These are phyloP conservation scores for Mesoclemmys tuberculata DNA, from an alignment of 2,113 vertebrate species.

Conservation along the genomic window DNA sequence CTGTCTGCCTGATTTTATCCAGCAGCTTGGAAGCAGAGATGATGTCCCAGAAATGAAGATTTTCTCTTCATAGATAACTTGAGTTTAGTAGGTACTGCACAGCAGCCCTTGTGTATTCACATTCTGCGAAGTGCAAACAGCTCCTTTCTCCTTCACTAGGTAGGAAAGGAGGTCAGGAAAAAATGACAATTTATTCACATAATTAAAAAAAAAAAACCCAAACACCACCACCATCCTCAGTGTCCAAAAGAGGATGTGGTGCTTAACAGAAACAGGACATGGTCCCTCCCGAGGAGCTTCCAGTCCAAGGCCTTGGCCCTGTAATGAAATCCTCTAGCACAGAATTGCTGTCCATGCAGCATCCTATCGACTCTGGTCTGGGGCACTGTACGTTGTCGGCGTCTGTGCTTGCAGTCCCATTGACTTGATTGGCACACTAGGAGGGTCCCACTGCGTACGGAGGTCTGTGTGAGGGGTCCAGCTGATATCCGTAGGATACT, in stretches of 20 bases:
- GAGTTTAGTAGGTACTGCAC: conserved; percentile 5
- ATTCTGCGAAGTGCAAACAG: not conserved
- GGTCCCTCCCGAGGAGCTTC: not conserved
- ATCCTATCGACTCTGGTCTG: not conserved
- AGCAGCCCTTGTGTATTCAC: not conserved
- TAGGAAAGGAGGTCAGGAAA: not conserved
- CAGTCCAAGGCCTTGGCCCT: not conserved
- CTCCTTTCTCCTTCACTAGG: not conserved
- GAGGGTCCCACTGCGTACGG: no score
- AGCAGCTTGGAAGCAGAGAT: not conserved
- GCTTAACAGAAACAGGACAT: not conserved
- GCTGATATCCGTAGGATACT: not conserved
- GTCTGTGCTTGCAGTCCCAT: no score
- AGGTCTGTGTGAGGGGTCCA: not conserved
- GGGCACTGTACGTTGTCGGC: accelerated
- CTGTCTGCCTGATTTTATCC: not conserved
- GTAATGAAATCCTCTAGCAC: not conserved
- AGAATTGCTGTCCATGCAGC: not conserved
- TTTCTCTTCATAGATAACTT: not conserved
- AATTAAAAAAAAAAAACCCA: not conserved
- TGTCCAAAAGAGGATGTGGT: not conserved
- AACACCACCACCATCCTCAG: no score
- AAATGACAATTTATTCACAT: not conserved
- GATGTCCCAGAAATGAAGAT: not conserved
- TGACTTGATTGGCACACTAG: not conserved